Evolutionary conservation across 2,888 invertebrate genomes (phyloP).

Genomic region (Philopedon plagiatum): DNA sequence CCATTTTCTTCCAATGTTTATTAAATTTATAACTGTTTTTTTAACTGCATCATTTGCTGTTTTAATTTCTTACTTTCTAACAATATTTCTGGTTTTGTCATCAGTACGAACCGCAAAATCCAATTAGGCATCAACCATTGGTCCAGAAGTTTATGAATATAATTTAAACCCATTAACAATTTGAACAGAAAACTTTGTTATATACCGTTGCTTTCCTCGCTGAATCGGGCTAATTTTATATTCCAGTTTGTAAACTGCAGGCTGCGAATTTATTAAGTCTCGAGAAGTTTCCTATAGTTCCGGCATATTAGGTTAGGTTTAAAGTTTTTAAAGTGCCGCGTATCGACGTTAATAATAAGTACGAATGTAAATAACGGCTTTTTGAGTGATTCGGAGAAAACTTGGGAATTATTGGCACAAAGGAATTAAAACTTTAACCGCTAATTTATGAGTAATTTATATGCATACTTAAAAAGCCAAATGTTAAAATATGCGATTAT

Average conservation of each 20-base stretch:
- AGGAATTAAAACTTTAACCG: too few species aligned
- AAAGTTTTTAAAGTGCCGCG: conserved; percentile 1
- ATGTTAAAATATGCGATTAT: too few species aligned
- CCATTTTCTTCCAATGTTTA: too few species aligned
- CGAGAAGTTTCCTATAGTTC: background rate
- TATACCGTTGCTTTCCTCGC: conserved; percentile 19
- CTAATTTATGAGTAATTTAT: too few species aligned
- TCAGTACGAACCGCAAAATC: conserved; percentile 16
- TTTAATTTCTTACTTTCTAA: background rate
- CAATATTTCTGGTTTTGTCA: background rate
- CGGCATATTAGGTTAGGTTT: background rate
- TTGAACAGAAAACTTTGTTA: conserved; percentile 35
- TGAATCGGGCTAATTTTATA: conserved; percentile 33
- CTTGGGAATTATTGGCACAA: background rate
- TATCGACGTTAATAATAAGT: background rate
- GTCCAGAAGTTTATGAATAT: conserved; percentile 29
- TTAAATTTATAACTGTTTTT: too few species aligned
- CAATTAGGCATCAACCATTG: conserved; percentile 32
- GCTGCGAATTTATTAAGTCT: conserved; percentile 15
- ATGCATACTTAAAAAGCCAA: too few species aligned
- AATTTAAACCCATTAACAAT: conserved; percentile 36
- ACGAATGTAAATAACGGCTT: background rate
- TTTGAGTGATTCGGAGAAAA: background rate
- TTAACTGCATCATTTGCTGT: background rate
- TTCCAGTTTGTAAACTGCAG: conserved; percentile 32